A percentile compares a stretch with the other conserved stretches of the same genome.
phyloP scores from a whole-genome alignment of 2,888 invertebrate genomes.

The Anodontia alba region DNA sequence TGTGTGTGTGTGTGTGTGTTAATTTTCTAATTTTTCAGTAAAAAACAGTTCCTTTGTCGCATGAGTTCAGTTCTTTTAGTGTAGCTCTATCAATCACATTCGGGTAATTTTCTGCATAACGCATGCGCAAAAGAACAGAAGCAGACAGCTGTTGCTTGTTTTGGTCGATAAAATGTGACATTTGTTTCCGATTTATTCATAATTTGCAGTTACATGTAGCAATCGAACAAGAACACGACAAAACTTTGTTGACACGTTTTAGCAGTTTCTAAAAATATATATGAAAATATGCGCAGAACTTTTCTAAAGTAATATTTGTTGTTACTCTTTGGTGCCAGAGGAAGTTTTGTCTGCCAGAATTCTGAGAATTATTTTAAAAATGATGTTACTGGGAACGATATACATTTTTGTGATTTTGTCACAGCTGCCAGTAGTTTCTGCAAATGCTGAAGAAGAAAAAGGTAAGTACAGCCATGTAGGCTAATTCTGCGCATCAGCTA shows the following conservation, averaged over 20 bases:
- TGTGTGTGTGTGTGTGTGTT: no score
- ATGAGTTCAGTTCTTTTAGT: background rate
- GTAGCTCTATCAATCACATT: background rate
- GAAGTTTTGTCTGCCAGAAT: no score
- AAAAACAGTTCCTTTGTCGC: no score
- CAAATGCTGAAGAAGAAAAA: background rate
- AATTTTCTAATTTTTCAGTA: no score
- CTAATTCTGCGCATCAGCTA: no score
- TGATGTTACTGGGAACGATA: no score
- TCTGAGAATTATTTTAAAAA: no score
- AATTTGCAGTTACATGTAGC: background rate
- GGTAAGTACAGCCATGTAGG: no score
- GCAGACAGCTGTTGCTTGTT: conserved; percentile 10
- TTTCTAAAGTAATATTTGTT: no score
- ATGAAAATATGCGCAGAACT: no score
- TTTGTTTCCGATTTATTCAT: conserved; percentile 1
- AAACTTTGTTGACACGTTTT: background rate
- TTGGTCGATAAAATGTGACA: conserved; percentile 14
- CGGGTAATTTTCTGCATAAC: background rate
- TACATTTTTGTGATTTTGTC: background rate
- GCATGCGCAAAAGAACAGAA: conserved; percentile 2
- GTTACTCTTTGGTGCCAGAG: no score
- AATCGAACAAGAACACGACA: background rate
- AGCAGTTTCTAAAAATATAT: no score
- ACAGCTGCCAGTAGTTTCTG: background rate